phyloP scores from a whole-genome alignment of 2,113 vertebrate species.

The Rhinolophus ferrumequinum region DNA sequence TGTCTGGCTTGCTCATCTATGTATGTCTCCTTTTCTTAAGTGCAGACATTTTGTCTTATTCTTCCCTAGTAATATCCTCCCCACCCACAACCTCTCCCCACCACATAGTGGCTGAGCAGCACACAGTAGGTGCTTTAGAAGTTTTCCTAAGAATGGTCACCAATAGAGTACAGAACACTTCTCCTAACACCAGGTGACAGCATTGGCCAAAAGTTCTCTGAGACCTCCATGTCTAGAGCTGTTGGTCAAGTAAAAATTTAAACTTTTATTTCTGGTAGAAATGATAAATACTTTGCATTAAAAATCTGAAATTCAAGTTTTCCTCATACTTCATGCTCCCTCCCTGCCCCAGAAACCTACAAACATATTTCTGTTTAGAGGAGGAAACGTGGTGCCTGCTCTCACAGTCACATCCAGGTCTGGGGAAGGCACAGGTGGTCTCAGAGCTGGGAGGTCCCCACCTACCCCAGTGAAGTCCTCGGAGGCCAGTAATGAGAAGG shows the following conservation, averaged over 20 bases:
- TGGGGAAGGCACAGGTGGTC: slow-evolving; percentile 77
- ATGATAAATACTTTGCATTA: slow-evolving; percentile 89
- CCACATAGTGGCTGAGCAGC: not conserved
- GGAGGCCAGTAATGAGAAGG: not conserved
- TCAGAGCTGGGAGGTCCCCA: not conserved
- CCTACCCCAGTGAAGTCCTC: fast-evolving
- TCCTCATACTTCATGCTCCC: slow-evolving; percentile 80
- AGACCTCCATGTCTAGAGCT: fast-evolving
- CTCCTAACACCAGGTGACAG: slow-evolving; percentile 82
- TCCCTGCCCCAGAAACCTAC: slow-evolving; percentile 57
- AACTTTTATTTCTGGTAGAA: slow-evolving; percentile 88
- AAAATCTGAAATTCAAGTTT: slow-evolving; percentile 85
- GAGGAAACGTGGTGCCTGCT: not conserved
- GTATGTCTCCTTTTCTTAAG: not conserved
- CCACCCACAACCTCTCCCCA: fast-evolving
- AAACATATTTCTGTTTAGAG: slow-evolving; percentile 78
- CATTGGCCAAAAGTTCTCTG: slow-evolving; percentile 65
- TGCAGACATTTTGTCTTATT: not conserved
- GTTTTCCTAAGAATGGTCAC: not conserved
- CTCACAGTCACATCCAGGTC: slow-evolving; percentile 1
- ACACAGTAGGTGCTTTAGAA: not conserved
- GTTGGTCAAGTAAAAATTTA: slow-evolving; percentile 73
- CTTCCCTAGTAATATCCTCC: not conserved
- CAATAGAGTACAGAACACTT: fast-evolving
- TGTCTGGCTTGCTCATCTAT: not conserved